Evolutionary conservation across 23 tunicate species (phyloP).

Genomic region (Styela clava): DNA sequence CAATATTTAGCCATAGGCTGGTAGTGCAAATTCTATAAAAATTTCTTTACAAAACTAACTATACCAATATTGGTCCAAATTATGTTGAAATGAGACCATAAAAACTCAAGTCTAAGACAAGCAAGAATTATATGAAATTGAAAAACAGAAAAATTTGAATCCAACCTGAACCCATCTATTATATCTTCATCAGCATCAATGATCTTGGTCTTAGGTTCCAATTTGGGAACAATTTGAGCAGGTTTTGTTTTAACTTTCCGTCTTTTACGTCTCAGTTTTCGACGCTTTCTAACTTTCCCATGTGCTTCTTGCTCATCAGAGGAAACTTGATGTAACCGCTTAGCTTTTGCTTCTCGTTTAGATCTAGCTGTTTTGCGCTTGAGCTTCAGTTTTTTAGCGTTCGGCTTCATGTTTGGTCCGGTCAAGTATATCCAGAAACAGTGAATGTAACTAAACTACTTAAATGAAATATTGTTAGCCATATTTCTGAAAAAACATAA

Average conservation of each 20-base stretch:
- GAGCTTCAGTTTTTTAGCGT: constrained; percentile 2
- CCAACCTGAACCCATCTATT: constrained; percentile 51
- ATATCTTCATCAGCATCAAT: constrained; percentile 54
- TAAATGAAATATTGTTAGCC: too few relatives aligned
- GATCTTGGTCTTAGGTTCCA: constrained; percentile 32
- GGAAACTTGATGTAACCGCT: constrained; percentile 8
- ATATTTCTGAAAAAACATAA: too few relatives aligned
- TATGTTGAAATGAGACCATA: too few relatives aligned
- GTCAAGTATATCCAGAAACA: too few relatives aligned
- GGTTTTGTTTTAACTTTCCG: neutral
- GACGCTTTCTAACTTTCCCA: neutral
- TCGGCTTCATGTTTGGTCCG: constrained; percentile 19
- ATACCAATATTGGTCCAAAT: too few relatives aligned
- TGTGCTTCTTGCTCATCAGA: constrained; percentile 17
- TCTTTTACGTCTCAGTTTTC: neutral
- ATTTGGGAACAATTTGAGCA: neutral
- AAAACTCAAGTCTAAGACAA: too few relatives aligned
- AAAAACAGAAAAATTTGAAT: too few relatives aligned
- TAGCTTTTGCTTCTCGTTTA: constrained; percentile 15
- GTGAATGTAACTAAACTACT: too few relatives aligned
- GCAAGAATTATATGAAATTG: too few relatives aligned
- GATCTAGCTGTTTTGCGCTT: constrained; percentile 4
- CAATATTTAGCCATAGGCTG: too few relatives aligned
- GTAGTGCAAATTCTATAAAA: too few relatives aligned
- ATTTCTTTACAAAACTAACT: too few relatives aligned